Conservation (phyloP, 2,888 invertebrate genomes). For the Oithona nana region DNA sequence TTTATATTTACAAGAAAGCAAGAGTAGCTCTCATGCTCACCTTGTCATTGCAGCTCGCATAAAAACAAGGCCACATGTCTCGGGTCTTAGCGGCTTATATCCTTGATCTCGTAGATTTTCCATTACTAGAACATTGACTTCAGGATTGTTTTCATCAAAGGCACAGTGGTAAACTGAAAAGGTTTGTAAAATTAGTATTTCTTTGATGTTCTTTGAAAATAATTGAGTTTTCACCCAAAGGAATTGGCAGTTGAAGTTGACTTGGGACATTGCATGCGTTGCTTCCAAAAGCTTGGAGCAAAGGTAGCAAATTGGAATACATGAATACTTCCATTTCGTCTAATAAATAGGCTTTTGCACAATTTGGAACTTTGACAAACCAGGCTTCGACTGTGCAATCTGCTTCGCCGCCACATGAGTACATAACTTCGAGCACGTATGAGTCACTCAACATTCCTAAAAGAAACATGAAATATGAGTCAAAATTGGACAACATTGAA, state of each 20-base stretch:
- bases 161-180: slow-evolving; percentile 2
- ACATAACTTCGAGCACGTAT: slow-evolving; percentile 2
- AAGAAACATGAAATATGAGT: too few relatives aligned
- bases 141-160: not conserved
- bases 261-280: not conserved
- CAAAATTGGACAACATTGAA: too few relatives aligned
- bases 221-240: not conserved
- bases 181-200: too few relatives aligned
- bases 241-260: slow-evolving; percentile 4
- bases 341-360: not conserved
- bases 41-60: slow-evolving; percentile 9
- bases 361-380: slow-evolving; percentile 14
- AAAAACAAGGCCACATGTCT: not conserved
- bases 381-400: too few relatives aligned
- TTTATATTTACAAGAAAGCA: not conserved
- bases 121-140: not conserved
- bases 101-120: not conserved
- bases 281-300: not conserved
- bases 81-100: slow-evolving; percentile 1
- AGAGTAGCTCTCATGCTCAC: too few relatives aligned
- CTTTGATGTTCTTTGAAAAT: too few relatives aligned
- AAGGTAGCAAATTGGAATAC: slow-evolving; percentile 4
- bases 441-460: slow-evolving; percentile 13
- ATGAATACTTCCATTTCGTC: slow-evolving; percentile 6
- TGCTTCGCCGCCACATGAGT: not conserved